Evolutionary conservation across 2,888 invertebrate genomes (phyloP), one percentile per base, ranked within the genome.

Genomic region (Tuberolachnus salignus): DNA sequence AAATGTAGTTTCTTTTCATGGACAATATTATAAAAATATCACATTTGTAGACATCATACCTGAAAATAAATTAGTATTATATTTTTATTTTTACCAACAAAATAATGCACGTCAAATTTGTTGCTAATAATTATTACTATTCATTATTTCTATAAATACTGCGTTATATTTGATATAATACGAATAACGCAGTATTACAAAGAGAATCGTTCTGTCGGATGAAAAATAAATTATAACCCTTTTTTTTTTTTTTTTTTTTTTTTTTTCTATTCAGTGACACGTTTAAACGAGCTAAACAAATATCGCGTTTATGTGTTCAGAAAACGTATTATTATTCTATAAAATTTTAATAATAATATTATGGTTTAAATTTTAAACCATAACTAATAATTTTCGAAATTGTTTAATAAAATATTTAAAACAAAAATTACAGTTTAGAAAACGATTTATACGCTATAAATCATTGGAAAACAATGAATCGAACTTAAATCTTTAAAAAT

Each of bases 31-130:
- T 21, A 70, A 55, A 70, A 70, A 55, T 69, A 69, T 55, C 21
- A 55, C 34, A 34, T 53, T 69, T 34, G 42, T 53, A 55, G 10
- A 55, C 53, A 42, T 55, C 21, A 55, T 70, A 55, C 42, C 42
- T 55, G 55, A 55, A 70, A 55, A 70, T 70, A 70, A 70, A 70
- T 44, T 70, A 57, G 21, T 19, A 34, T 34, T 6, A 34, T 34
- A 8, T 13, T 34, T 34, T 34, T 34, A 34, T 34, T 53, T 67
- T n/a, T 19, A 34, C n/a, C 21, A n/a, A 44, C 13, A 13, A 42
- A 34, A 34, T n/a, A 13, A 67, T 3, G 6, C 11, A 34, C n/a
- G 51, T 51, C n/a, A 34, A 67, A 34, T 53, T 53, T 8, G 19
- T 34, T 51, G 19, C 9, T 19, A 51, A 51, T 67, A 67, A 51